phyloP scores from a whole-genome alignment of 2,888 invertebrate genomes.

The Cyclophora albipunctata region DNA sequence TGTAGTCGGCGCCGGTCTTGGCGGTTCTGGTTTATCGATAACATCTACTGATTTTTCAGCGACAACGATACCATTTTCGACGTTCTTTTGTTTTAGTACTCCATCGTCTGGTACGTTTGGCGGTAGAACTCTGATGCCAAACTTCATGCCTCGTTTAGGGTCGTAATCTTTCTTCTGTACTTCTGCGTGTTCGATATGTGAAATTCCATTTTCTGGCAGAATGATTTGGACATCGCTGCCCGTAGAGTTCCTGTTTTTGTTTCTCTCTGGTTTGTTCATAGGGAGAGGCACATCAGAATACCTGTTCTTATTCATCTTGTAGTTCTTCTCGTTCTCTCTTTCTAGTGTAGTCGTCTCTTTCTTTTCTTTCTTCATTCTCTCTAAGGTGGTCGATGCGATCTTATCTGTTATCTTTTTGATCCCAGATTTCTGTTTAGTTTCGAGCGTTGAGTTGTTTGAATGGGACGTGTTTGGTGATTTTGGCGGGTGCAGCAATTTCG shows the following conservation, averaged over 20 bases:
- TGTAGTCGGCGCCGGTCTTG: slow-evolving; percentile 41
- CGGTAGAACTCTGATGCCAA: slow-evolving; percentile 80
- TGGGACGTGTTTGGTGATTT: slow-evolving; percentile 60
- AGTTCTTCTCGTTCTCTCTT: slow-evolving; percentile 68
- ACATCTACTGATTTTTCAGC: slow-evolving; percentile 55
- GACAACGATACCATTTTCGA: slow-evolving; percentile 57
- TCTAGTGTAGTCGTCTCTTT: slow-evolving; percentile 63
- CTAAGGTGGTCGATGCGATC: slow-evolving; percentile 59
- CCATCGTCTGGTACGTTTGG: slow-evolving; percentile 72
- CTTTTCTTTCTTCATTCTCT: slow-evolving; percentile 65
- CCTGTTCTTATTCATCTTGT: slow-evolving; percentile 51
- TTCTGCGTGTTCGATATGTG: slow-evolving; percentile 63
- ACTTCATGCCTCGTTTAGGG: slow-evolving; percentile 77
- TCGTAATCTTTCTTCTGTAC: slow-evolving; percentile 74
- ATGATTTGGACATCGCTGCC: slow-evolving; percentile 59
- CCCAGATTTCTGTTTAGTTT: slow-evolving; percentile 65
- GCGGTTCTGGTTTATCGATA: slow-evolving; percentile 58
- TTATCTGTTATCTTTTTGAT: slow-evolving; percentile 71
- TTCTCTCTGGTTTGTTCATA: slow-evolving; percentile 57
- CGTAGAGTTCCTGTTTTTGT: slow-evolving; percentile 53
- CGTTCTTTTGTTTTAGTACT: slow-evolving; percentile 57
- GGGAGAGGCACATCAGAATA: slow-evolving; percentile 47
- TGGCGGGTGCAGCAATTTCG: slow-evolving; percentile 59
- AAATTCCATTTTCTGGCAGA: slow-evolving; percentile 56
- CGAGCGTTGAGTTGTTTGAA: slow-evolving; percentile 67